phyloP scores from a whole-genome alignment of 2,113 vertebrate genomes.

The Turdus rufiventris region DNA sequence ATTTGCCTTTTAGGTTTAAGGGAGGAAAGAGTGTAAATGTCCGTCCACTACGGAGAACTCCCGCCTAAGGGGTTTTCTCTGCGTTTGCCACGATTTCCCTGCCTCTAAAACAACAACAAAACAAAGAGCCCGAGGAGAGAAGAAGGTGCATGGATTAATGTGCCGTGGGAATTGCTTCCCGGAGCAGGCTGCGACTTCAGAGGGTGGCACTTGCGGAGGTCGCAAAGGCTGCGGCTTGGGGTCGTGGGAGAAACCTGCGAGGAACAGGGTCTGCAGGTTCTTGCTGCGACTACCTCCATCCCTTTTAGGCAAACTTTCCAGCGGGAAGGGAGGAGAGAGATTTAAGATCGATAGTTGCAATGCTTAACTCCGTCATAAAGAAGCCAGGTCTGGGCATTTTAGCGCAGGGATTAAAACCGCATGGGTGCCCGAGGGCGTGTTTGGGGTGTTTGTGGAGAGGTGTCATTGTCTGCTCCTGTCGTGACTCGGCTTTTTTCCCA shows the following conservation, averaged over 20 bases:
- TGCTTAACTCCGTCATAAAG: neutral
- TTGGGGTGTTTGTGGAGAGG: neutral
- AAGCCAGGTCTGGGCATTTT: neutral
- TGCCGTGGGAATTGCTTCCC: neutral
- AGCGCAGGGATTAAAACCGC: neutral
- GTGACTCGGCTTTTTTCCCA: neutral
- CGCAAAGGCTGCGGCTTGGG: neutral
- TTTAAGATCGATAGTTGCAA: neutral
- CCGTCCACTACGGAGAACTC: fast-evolving
- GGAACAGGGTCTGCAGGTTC: neutral
- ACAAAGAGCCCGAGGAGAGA: neutral
- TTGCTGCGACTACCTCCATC: neutral
- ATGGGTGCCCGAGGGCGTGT: neutral
- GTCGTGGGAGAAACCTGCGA: neutral
- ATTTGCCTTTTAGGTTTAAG: neutral
- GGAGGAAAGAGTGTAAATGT: neutral
- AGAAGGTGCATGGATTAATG: neutral
- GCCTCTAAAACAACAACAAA: neutral
- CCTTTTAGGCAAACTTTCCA: neutral
- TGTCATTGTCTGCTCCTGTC: neutral
- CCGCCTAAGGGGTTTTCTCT: neutral
- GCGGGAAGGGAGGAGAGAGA: neutral
- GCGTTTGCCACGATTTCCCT: neutral
- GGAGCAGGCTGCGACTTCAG: neutral
- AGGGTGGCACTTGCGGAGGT: fast-evolving